Conservation (phyloP, 2,113 vertebrate species). For the Colaptes auratus region DNA sequence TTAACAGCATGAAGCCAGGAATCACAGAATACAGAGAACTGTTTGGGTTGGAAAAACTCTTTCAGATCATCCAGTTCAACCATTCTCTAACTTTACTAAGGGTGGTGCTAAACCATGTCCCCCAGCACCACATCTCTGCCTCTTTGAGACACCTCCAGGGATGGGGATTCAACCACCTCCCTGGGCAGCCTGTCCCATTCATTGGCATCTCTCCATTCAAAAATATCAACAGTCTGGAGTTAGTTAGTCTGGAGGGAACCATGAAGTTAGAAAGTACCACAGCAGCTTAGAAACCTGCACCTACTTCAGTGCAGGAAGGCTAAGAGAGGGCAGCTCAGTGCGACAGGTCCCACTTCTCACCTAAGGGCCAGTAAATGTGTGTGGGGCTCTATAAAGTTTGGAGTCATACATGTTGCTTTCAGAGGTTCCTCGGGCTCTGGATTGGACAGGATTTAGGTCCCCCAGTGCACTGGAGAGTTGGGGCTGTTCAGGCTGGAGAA, state of each 20-base stretch:
- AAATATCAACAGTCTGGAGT: too few relatives aligned
- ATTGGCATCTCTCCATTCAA: too few relatives aligned
- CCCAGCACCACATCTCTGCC: too few relatives aligned
- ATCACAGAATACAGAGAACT: neutral
- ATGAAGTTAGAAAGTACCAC: neutral
- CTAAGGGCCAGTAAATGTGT: neutral
- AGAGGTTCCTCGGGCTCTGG: neutral
- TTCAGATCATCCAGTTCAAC: too few relatives aligned
- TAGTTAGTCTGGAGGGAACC: neutral
- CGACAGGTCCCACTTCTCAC: neutral
- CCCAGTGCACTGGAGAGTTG: neutral
- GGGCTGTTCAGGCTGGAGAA: too few relatives aligned
- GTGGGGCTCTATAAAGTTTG: fast-evolving
- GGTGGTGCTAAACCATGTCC: too few relatives aligned
- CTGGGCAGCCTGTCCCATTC: too few relatives aligned
- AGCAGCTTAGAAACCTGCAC: neutral
- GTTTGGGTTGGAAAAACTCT: too few relatives aligned
- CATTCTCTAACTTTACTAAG: too few relatives aligned
- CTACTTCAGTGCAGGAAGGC: fast-evolving
- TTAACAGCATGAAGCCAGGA: neutral
- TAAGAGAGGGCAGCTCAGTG: neutral
- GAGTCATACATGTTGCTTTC: neutral
- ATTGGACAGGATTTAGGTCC: neutral
- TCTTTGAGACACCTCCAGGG: too few relatives aligned
- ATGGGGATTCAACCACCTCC: too few relatives aligned